Base-by-base conservation (phyloP, 2,888 invertebrate genomes). In the Cryptus viduatorius region DNA sequence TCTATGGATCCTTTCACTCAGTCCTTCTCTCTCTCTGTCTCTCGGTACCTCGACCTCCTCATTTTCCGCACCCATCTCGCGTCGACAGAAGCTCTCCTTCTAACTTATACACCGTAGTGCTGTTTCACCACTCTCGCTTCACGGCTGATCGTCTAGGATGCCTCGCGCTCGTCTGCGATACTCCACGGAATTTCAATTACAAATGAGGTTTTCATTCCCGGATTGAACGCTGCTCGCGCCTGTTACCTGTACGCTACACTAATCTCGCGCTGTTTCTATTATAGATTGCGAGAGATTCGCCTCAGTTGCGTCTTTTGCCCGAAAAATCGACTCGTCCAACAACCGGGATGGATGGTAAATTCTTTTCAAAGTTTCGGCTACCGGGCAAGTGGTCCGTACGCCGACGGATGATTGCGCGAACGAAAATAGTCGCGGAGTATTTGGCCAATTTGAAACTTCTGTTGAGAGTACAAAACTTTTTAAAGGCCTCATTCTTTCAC, bases 381-480 rank as follows among this genome's bases (percentile, higher is more conserved):
- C 37, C 24, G 16, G 29, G 5, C 10, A 16, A 5, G 29, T 19
- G 31, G 29, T 3, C 31, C 53, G 31, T 56, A 46, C 31, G 12
- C 37, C n/a, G 37, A 48, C 37, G 19, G 19, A 29, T 82, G 69
- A 71, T 81, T 83, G 78, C 83, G 29, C 61, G 71, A 65, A 67
- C 79, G 71, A 65, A 73, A 50, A 14, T 4, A 50, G 37, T 37
- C 37, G 37, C 37, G 8, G 37, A 37, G 4, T 37, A 37, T 5
- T 37, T 3, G 83, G 86, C 85, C 85, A 86, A 87, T 89, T 86
- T 80, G 86, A 88, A 89, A 90, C 86, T 90, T 89, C 86, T 75
- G 82, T 73, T 67, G 87, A 87, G 88, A 87, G 88, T 86, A 85
- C 86, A 86, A 88, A 89, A 89, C 87, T 90, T 89, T 88, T 86